Evolutionary conservation across 2,888 invertebrate genomes (phyloP).

Genomic region (Lasius platythorax): DNA sequence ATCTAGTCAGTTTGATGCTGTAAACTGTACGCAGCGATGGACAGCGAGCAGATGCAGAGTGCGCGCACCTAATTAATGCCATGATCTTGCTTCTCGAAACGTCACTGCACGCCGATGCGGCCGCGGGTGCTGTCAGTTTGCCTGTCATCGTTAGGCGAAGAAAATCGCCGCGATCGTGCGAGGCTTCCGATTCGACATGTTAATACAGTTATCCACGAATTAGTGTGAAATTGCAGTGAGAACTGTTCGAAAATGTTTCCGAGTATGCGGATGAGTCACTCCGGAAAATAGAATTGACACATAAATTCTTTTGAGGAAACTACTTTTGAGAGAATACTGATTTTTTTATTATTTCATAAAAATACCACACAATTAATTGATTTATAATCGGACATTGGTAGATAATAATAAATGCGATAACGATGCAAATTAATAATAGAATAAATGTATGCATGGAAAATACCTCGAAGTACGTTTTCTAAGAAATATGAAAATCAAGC

Average conservation of each 20-base stretch:
- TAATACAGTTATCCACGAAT: constrained; percentile 34
- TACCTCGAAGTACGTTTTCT: not conserved
- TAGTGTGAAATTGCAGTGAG: constrained; percentile 6
- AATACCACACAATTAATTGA: not conserved
- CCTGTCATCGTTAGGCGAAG: constrained; percentile 56
- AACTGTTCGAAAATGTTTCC: constrained; percentile 20
- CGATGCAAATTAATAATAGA: not conserved
- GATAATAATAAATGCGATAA: not conserved
- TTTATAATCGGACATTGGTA: not conserved
- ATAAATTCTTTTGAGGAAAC: not conserved
- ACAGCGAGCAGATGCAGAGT: constrained; percentile 32
- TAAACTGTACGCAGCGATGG: constrained; percentile 38
- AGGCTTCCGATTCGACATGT: constrained; percentile 35
- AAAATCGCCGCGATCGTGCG: constrained; percentile 45
- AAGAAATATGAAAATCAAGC: not conserved
- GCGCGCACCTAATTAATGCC: constrained; percentile 51
- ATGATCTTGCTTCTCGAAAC: constrained; percentile 54
- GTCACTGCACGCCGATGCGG: constrained; percentile 43
- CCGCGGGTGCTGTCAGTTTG: constrained; percentile 54
- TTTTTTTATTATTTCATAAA: not conserved
- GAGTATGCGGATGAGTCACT: not conserved
- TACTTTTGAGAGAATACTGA: not conserved
- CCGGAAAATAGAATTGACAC: not conserved
- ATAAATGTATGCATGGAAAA: not conserved
- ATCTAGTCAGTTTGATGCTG: constrained; percentile 12